Base-by-base conservation (phyloP, 2,888 invertebrate genomes). In the Ochlodes sylvanus region DNA sequence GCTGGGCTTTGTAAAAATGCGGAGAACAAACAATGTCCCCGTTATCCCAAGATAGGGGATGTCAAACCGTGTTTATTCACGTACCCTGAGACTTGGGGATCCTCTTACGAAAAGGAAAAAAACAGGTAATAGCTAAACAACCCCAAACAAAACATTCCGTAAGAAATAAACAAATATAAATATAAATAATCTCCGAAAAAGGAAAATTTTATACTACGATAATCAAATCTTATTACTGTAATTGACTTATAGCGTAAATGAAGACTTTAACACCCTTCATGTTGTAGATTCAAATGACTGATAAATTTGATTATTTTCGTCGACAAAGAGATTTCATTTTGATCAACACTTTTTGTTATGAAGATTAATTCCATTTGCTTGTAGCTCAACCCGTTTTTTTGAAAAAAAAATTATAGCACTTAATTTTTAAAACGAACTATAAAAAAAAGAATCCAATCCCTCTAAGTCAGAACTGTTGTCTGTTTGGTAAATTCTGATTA, bases 241-340 rank as follows among this genome's bases (percentile, higher is more conserved):
- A 85, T 84, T 81, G 80, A 81, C 75, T 62, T 62, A 67, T 62
- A 50, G 54, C 27, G 47, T 80, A 84, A 82, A 86, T 81, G 82
- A 72, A 80, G 78, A 79, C 80, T 80, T 81, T 78, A 81, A 79
- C 81, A 81, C 86, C 88, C 89, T 87, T 85, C 86, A 87, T 82
- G 88, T 84, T 82, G 81, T 78, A 89, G 89, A 92, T 91, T 88
- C 85, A 87, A 89, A 90, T 89, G 84, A 87, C 80, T 83, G 90
- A 92, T 92, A 91, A 91, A 92, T 90, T 92, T 90, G 90, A 92
- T 92, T 92, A 89, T 84, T 84, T 74, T 76, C 80, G 81, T 80
- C 78, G 77, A 91, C 90, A 90, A 91, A 89, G 88, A 90, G 90
- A 92, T 92, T 92, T 89, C 84, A 90, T 91, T 92, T 89, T 86